Evolutionary conservation across 37 sponge, comb jelly and placozoan species (phyloP).

Genomic region (Agelas oroides): DNA sequence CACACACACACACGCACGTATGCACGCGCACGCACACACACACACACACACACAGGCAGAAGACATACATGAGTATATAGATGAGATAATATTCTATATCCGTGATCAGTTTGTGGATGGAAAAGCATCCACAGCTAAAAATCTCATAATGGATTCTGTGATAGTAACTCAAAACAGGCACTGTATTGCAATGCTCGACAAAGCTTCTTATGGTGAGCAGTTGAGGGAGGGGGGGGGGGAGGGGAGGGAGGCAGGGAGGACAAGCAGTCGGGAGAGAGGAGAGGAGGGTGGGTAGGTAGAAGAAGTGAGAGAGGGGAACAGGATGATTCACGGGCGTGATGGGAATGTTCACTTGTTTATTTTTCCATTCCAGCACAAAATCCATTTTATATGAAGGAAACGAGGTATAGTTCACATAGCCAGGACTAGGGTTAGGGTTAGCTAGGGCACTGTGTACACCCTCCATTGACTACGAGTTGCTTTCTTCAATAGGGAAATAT

Average conservation of each 20-base stretch:
- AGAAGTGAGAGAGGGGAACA: no score
- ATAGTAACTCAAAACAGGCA: constrained; percentile 70
- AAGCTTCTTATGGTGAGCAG: constrained; percentile 47
- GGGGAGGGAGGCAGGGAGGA: neutral
- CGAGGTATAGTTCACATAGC: constrained; percentile 49
- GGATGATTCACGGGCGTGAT: no score
- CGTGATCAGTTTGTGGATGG: constrained; percentile 62
- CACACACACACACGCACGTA: neutral
- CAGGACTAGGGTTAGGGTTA: no score
- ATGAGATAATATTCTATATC: constrained; percentile 37
- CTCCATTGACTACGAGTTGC: no score
- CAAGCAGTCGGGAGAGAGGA: no score
- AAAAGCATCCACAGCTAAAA: constrained; percentile 61
- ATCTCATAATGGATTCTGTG: constrained; percentile 57
- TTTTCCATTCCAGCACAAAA: constrained; percentile 56
- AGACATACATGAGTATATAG: constrained; percentile 30
- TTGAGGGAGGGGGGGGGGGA: neutral
- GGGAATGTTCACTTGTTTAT: neutral
- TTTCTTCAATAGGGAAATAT: constrained; percentile 83
- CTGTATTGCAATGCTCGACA: constrained; percentile 48
- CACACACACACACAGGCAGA: constrained; percentile 25
- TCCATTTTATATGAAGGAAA: constrained; percentile 75
- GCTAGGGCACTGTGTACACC: neutral
- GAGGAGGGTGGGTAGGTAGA: no score
- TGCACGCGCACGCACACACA: constrained; percentile 4